Percentiles rank a stretch among this genome's conserved stretches.
Evolutionary conservation across 2,797 vertebrate species (phyloP).

Genomic region (Carcharodon carcharias): DNA sequence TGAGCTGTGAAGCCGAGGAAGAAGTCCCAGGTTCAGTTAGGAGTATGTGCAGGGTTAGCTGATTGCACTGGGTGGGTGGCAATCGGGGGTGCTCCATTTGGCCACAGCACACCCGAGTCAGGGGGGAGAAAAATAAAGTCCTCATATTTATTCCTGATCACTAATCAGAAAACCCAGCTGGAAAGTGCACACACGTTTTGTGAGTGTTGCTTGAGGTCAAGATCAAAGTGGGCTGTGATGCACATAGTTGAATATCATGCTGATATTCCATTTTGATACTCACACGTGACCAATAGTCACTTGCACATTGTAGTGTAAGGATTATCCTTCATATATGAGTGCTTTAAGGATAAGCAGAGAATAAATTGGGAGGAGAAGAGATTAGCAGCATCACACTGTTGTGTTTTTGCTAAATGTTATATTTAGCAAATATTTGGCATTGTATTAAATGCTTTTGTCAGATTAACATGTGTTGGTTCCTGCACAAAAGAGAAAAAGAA

Average conservation of each 20-base stretch:
- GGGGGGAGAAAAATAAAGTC: not conserved
- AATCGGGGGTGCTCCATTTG: not conserved
- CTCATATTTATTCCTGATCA: not conserved
- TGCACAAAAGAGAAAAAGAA: not conserved
- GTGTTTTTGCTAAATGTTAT: not conserved
- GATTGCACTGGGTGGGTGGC: not conserved
- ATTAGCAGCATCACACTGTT: not conserved
- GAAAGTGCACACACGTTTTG: not conserved
- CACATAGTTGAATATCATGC: not conserved
- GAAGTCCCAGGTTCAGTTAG: not conserved
- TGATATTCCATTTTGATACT: not conserved
- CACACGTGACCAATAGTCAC: not conserved
- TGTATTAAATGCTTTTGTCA: not conserved
- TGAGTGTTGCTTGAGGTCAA: not conserved
- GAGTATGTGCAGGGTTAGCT: not conserved
- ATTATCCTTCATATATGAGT: not conserved
- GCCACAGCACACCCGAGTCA: not conserved
- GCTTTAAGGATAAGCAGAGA: not conserved
- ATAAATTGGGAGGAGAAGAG: not conserved
- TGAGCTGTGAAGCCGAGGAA: not conserved
- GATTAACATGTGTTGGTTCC: not conserved
- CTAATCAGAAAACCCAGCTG: not conserved
- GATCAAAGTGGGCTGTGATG: not conserved
- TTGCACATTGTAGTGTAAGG: not conserved
- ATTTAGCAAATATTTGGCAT: not conserved